A percentile compares a stretch with the other conserved stretches of the same genome.
Evolutionary conservation across 2,797 vertebrate species (phyloP).

Genomic region (Notamacropus eugenii): DNA sequence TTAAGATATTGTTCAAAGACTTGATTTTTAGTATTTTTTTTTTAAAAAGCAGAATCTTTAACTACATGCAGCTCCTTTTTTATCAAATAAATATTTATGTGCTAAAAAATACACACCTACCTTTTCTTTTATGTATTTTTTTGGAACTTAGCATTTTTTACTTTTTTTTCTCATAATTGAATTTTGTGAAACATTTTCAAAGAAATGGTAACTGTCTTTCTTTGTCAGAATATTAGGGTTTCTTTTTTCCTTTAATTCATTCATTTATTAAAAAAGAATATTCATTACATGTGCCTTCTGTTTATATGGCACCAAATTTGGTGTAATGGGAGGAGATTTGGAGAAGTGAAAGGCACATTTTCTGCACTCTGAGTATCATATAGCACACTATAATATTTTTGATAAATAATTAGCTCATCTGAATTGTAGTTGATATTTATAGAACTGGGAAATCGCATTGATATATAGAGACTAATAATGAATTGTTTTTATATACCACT

Average conservation of each 20-base stretch:
- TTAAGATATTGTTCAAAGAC: conserved; percentile 50
- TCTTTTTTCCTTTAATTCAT: neutral
- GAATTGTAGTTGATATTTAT: neutral
- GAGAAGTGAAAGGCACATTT: neutral
- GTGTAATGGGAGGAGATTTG: neutral
- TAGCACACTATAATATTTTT: neutral
- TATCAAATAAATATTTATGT: conserved; percentile 35
- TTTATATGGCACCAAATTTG: neutral
- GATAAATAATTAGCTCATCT: neutral
- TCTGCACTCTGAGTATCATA: neutral
- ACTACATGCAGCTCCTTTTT: neutral
- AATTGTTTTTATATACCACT: neutral
- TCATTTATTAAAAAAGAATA: neutral
- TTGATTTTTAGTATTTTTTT: conserved; percentile 9
- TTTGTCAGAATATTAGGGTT: neutral
- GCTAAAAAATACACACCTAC: neutral
- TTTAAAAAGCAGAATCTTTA: conserved; percentile 15
- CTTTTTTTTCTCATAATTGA: neutral
- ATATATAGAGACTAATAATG: neutral
- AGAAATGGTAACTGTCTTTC: neutral
- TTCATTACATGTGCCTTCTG: neutral
- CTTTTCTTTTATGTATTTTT: neutral
- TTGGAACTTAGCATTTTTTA: neutral
- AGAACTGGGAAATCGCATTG: neutral
- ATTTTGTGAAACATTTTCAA: neutral